Base-by-base conservation (phyloP, 1,140 invertebrate genomes). In the Megathymus violae region DNA sequence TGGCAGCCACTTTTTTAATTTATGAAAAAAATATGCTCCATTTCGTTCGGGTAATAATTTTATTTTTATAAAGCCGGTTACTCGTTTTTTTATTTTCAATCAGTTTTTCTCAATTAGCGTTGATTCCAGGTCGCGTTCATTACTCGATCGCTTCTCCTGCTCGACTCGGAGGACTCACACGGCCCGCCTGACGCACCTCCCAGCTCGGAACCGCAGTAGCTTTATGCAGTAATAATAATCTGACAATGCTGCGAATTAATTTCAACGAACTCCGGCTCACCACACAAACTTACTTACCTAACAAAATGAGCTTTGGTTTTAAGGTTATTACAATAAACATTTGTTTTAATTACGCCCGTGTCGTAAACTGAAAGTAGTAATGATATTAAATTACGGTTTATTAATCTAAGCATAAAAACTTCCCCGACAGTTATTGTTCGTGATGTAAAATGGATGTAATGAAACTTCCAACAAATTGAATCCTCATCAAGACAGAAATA, bases 261-360 rank as follows among this genome's bases (percentile, higher is more conserved):
- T 58, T 17, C 43, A 56, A 58, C 40, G 44, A 44, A 58, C 44
- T 44, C 43, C 40, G 9, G 11, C 41, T 58, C 44, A 25, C 17
- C 38, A 56, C 11, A 36, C 34, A 1, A 36, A 36, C 11, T 36
- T 36, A 36, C 34, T 36, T 36, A n/a, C 34, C 34, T 36, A 47
- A 22, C 25, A 25, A 44, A 58, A 58, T 44, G 22, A 44, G 52
- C 52, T 58, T 58, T 41, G 22, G 40, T 44, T 58, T 58, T 44
- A 58, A 19, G 52, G 40, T 58, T 58, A 34, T 58, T 58, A 58
- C 43, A 11, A 44, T 34, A 58, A 58, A 58, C 52, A 44, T 58
- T 58, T 58, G 41, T 58, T 56, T 56, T 56, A 27, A 56, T 56
- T 56, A 56, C 13, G 4, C 17, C 52, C 0, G 40, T 56, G 40